A percentile compares a stretch with the other conserved stretches of the same genome.
Conservation (phyloP, 2,888 invertebrate species). For the Phymatocera aterrima region DNA sequence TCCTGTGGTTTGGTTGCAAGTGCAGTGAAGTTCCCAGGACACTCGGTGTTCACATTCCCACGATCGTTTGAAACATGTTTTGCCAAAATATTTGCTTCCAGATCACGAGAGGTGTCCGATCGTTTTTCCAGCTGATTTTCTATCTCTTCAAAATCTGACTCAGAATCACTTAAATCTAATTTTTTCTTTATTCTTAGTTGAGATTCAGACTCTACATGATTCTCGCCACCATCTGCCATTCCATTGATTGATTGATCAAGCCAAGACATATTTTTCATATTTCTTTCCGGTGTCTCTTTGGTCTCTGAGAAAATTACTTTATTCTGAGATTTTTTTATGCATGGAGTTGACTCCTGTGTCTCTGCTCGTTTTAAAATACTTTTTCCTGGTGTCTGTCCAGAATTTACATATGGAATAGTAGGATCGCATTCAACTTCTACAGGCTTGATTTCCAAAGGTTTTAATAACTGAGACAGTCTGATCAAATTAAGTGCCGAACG, state of each 20-base stretch:
- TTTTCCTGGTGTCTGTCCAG: constrained; percentile 66
- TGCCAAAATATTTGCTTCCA: not conserved
- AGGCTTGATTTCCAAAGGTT: not conserved
- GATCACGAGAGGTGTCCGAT: not conserved
- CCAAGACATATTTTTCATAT: not conserved
- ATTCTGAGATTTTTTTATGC: not conserved
- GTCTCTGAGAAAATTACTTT: not conserved
- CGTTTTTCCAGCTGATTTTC: not conserved
- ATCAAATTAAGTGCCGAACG: constrained; percentile 11
- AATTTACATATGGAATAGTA: constrained; percentile 50
- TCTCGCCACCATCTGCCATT: not conserved
- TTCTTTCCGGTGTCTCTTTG: not conserved
- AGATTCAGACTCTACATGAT: not conserved
- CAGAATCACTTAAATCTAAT: not conserved
- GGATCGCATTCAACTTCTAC: constrained; percentile 11
- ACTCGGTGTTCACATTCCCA: not conserved
- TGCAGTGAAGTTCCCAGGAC: not conserved
- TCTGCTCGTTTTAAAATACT: constrained; percentile 65
- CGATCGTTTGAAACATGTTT: not conserved
- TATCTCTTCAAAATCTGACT: not conserved
- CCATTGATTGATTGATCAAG: not conserved
- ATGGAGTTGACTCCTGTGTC: not conserved
- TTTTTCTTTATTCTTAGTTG: not conserved
- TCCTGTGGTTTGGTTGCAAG: not conserved
- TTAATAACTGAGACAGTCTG: constrained; percentile 2